A percentile compares a stretch with the other conserved stretches of the same genome.
These are phyloP conservation scores for Romanogobio albipinnatus DNA, from an alignment of 2,113 vertebrate genomes.

Conservation along the genomic window DNA sequence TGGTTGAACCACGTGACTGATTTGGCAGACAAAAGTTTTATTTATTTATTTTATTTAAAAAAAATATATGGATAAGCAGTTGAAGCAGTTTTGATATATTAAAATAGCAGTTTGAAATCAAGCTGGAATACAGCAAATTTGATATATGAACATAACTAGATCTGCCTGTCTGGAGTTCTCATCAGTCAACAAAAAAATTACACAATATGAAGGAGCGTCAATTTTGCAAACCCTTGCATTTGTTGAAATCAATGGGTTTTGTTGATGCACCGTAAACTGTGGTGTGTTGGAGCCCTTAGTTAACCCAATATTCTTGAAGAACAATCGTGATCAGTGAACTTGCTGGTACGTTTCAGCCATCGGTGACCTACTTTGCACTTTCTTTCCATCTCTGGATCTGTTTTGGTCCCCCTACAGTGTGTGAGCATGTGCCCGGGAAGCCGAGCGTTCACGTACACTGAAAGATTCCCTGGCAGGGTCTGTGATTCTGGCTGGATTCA, in stretches of 20 bases:
- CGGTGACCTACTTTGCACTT: constrained; percentile 33
- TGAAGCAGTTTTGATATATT: neutral
- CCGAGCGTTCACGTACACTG: constrained; percentile 69
- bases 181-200: neutral
- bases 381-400: constrained; percentile 14
- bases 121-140: neutral
- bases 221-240: neutral
- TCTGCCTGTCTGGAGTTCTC: neutral
- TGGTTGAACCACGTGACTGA: neutral
- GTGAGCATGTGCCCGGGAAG: constrained; percentile 48
- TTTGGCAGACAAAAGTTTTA: no score
- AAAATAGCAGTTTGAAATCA: no score
- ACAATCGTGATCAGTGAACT: neutral
- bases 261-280: neutral
- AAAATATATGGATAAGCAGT: neutral
- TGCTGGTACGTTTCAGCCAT: neutral
- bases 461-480: constrained; percentile 69
- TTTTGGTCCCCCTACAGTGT: neutral
- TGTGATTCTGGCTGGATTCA: constrained; percentile 66
- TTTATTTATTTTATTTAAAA: no score
- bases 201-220: neutral
- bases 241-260: neutral
- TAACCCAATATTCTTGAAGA: neutral
- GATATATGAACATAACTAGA: neutral
- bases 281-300: neutral